A percentile compares a stretch with the other conserved stretches of the same genome.
These are phyloP conservation scores for Cataglyphis rosenhaueri DNA, from an alignment of 2,888 invertebrate genomes.

Conservation along the genomic window DNA sequence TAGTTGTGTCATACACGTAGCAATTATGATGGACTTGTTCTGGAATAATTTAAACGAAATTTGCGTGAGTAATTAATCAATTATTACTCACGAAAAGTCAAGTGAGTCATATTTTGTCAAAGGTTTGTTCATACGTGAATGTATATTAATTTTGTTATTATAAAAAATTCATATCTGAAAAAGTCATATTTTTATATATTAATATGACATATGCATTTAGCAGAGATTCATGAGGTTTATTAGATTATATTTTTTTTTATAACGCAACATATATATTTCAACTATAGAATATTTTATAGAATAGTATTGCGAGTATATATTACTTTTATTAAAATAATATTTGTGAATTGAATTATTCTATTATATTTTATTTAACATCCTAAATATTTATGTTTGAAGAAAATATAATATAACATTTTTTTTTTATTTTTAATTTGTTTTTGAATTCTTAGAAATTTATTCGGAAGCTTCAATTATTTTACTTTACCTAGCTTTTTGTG, in stretches of 20 bases:
- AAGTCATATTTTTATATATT: neutral
- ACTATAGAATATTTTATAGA: neutral
- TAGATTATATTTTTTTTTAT: neutral
- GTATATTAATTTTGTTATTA: neutral
- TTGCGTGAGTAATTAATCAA: neutral
- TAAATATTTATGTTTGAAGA: neutral
- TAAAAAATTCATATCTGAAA: constrained; percentile 7
- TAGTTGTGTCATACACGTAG: neutral
- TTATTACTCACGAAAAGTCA: constrained; percentile 7
- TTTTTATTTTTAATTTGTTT: neutral
- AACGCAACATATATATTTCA: neutral
- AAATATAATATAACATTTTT: neutral
- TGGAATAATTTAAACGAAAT: constrained; percentile 6
- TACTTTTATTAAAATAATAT: neutral
- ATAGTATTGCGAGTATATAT: neutral
- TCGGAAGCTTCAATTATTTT: neutral
- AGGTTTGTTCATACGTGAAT: neutral
- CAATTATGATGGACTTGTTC: neutral
- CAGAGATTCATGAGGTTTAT: neutral
- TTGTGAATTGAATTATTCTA: neutral
- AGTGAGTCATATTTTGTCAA: neutral
- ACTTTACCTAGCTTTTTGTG: neutral
- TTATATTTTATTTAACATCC: neutral
- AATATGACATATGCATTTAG: neutral
- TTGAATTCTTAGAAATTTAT: neutral